Evolutionary conservation across 2,888 invertebrate genomes (phyloP).

Genomic region (Tillus elongatus): DNA sequence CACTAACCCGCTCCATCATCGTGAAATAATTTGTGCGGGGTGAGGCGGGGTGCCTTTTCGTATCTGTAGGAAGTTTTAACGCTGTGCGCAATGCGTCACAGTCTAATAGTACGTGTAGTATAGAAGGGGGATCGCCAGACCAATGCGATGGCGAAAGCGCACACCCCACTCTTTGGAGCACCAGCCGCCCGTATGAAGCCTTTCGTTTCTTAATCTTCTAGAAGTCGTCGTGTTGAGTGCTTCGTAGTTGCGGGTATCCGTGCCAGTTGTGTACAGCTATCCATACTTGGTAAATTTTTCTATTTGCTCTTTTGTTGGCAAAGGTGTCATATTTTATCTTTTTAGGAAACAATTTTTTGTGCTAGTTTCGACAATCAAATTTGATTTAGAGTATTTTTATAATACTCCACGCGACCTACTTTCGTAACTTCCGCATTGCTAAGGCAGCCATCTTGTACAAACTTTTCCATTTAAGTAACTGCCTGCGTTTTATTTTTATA

Average conservation of each 20-base stretch:
- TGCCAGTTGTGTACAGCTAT: too few species aligned
- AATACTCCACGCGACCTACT: too few species aligned
- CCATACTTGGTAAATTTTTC: too few species aligned
- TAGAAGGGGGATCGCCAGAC: constrained; percentile 24
- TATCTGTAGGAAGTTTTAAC: constrained; percentile 23
- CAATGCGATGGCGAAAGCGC: constrained; percentile 25
- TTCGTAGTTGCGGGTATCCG: too few species aligned
- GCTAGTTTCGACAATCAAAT: too few species aligned
- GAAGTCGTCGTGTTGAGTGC: constrained; percentile 40
- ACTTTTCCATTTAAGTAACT: too few species aligned
- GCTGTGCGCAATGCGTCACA: constrained; percentile 33
- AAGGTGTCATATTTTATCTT: too few species aligned
- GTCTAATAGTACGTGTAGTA: constrained; percentile 20
- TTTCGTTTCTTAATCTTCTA: constrained; percentile 37
- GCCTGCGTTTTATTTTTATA: too few species aligned
- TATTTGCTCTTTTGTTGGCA: too few species aligned
- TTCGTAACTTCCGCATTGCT: constrained; percentile 45
- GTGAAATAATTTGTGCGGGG: constrained; percentile 5
- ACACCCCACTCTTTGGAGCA: constrained; percentile 22
- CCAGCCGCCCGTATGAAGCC: constrained; percentile 7
- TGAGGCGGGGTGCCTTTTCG: constrained; percentile 17
- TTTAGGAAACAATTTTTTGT: too few species aligned
- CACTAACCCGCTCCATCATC: constrained; percentile 11
- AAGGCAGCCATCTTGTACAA: constrained; percentile 38
- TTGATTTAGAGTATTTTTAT: too few species aligned